Percentiles rank a stretch among this genome's conserved stretches.
Conservation (phyloP, 1,140 invertebrate species). For the Saccostrea echinata region DNA sequence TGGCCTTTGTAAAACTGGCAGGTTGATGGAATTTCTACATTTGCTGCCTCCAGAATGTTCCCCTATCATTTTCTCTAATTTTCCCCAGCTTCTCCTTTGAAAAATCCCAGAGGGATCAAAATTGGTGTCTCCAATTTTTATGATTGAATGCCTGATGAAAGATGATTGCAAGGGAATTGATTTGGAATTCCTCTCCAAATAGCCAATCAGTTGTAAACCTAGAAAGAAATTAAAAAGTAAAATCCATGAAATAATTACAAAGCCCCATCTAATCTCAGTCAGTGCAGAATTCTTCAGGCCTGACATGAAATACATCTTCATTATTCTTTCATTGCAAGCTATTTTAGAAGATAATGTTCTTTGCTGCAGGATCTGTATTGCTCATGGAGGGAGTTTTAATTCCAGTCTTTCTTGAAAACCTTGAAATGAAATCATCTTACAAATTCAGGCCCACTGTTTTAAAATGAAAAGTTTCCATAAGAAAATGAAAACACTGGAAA, state of each 20-base stretch:
- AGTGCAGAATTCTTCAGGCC: not conserved
- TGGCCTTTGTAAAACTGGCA: too few species aligned
- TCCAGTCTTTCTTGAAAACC: too few species aligned
- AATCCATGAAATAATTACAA: not conserved
- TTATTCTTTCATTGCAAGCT: not conserved
- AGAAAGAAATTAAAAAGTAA: conserved; percentile 20
- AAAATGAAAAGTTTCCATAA: too few species aligned
- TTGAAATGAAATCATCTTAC: too few species aligned
- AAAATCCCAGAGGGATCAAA: not conserved
- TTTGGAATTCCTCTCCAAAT: not conserved
- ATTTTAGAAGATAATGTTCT: conserved; percentile 2
- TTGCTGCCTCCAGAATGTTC: not conserved
- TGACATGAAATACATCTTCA: conserved; percentile 8
- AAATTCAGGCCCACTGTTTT: too few species aligned
- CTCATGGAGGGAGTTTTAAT: too few species aligned
- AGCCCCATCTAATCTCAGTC: not conserved
- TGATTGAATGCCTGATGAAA: conserved; percentile 17
- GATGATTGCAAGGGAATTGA: conserved; percentile 22
- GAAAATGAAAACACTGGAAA: too few species aligned
- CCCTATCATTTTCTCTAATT: not conserved
- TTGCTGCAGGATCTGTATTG: not conserved
- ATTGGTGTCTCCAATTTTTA: not conserved
- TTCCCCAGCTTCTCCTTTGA: not conserved
- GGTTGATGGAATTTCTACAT: not conserved
- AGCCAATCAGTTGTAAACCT: not conserved